Base-by-base conservation (phyloP, 2,113 vertebrate genomes). In the Dicentrarchus labrax region DNA sequence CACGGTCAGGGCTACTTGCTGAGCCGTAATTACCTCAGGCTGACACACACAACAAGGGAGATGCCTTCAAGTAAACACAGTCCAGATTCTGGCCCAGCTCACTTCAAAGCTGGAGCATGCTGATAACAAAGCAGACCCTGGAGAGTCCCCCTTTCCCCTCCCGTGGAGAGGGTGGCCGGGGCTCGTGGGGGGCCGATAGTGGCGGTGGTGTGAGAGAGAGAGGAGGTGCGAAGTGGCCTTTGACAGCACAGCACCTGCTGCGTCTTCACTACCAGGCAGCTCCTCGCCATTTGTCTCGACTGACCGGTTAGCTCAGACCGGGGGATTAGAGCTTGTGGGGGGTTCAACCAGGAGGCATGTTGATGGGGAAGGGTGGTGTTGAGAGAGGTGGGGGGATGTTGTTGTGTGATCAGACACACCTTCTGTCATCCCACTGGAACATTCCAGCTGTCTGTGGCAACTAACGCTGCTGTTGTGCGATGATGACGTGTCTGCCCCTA, bases 241-340 rank as follows among this genome's bases (percentile, higher is more conserved):
- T 93, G 92, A 93, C 94, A 93, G 88, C 56, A 56, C 86, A 90
- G 92, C 94, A 96, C 95, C 95, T 96, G 95, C 92, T 91, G 93
- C 86, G 79, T 90, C 85, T 81, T 91, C 78, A 78, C 78, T 72
- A 56, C 85, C 72, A 65, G 70, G 48, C 76, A 82, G 87, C 65
- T 82, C 83, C 70, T 80, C 22, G 61, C 92, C 94, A 89, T 94
- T 95, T 94, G 91, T 91, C 88, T 88, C 36, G 2, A 83, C 76
- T 88, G 87, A 88, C 89, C 56, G 65, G 82, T 89, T 89, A 87
- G 77, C 87, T 69, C 45, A 56, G 57, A 62, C 73, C 16, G 41
- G 81, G 83, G 78, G 90, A 84, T 87, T 78, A 86, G 78, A 69
- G 41, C 30, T 38, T 67, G 66, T 70, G 72, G 36, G 59, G 66